A percentile compares a stretch with the other conserved stretches of the same genome.
Evolutionary conservation across 2,888 invertebrate genomes (phyloP).

Genomic region (Hydropsyche betteni): DNA sequence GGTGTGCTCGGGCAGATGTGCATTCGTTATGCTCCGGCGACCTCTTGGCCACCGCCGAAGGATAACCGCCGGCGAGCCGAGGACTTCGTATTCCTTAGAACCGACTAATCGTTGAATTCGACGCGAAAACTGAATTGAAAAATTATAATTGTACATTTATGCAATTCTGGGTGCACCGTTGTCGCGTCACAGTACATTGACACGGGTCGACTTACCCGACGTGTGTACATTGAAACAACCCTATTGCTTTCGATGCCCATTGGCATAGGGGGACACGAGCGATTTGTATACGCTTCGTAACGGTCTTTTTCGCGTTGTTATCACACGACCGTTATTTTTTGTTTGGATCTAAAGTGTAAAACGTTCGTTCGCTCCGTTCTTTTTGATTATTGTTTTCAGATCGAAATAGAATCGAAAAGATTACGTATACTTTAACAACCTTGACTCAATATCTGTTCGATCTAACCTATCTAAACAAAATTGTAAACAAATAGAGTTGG

Average conservation of each 20-base stretch:
- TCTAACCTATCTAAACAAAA: conserved; percentile 42
- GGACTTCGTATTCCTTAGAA: neutral
- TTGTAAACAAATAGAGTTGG: conserved; percentile 39
- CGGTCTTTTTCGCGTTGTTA: conserved; percentile 21
- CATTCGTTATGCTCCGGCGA: conserved; percentile 48
- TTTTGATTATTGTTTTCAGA: too few species aligned
- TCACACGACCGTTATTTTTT: conserved; percentile 18
- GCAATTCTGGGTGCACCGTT: neutral
- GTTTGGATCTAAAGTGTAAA: too few species aligned
- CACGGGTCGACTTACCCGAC: neutral
- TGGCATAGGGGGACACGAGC: conserved; percentile 1
- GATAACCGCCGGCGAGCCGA: neutral
- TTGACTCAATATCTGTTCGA: conserved; percentile 31
- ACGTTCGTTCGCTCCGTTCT: too few species aligned
- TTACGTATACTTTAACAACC: neutral
- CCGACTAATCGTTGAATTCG: neutral
- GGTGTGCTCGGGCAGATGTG: conserved; percentile 47
- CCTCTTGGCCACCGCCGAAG: conserved; percentile 36
- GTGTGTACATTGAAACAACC: conserved; percentile 17
- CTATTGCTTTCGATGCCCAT: conserved; percentile 10
- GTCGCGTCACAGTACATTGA: conserved; percentile 3
- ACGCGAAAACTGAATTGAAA: neutral
- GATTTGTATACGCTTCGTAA: conserved; percentile 15
- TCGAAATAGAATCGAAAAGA: too few species aligned
- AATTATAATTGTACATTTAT: neutral